Evolutionary conservation across 2,888 invertebrate species (phyloP), one percentile per base, ranked within the genome.

Genomic region (Leucoma salicis): DNA sequence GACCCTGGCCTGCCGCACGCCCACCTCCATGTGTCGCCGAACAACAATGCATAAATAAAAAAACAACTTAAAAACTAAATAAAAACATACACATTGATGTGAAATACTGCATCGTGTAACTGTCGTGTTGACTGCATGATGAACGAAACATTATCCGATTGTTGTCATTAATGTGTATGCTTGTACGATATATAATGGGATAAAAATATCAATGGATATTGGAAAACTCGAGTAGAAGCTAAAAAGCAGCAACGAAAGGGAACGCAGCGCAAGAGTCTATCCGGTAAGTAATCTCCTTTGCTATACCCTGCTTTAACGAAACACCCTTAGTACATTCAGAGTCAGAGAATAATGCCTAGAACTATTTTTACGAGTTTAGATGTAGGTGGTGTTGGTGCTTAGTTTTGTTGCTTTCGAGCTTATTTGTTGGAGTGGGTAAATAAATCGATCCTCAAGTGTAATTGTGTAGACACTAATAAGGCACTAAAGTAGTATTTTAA

Each of bases 171-270:
- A 83, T 83, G 86, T 87, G 85, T 84, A 84, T 83, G 82, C 80
- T 78, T 82, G 73, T 76, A 57, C 38, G 46, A 53, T 62, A 48
- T 49, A 18, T 16, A 49, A 46, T 45, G 54, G 58, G 58, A 66
- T 31, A 28, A 25, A 65, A 65, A 70, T 64, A 63, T 62, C 58
- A 59, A 70, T 66, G 72, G 74, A 45, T 6, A 46, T 55, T 46
- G 60, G 70, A 74, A 68, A 72, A 21, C 77, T 82, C 82, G 78
- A 79, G 78, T 92, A 97, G 96, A 97, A 94, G 96, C 95, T 93
- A 97, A 96, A 96, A 96, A 96, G 94, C 95, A 95, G 92, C 94
- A 95, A 93, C 95, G 95, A 93, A 96, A 95, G 93, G 78, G 63
- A 57, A 65, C 73, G 29, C 85, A 85, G 46, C 84, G 88, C 77